Conservation (phyloP, 2,797 vertebrate genomes). For the Liparis tanakae region DNA sequence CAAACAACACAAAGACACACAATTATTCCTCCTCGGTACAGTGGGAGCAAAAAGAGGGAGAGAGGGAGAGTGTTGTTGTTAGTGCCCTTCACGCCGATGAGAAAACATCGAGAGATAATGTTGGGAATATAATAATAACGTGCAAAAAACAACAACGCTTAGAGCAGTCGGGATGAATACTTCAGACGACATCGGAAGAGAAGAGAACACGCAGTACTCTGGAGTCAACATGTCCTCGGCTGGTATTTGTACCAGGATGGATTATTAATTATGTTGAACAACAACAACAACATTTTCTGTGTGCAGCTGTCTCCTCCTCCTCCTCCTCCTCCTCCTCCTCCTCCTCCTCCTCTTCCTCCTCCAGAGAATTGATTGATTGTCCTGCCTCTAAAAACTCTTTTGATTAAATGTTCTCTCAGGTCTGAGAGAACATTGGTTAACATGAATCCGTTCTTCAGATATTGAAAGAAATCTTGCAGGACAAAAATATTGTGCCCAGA, state of each 20-base stretch:
- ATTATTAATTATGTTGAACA: constrained; percentile 24
- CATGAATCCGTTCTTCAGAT: not conserved
- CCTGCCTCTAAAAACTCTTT: constrained; percentile 16
- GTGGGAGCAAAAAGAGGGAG: constrained; percentile 54
- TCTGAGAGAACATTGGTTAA: constrained; percentile 8
- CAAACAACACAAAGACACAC: constrained; percentile 78
- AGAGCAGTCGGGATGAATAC: constrained; percentile 33
- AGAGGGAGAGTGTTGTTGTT: constrained; percentile 59
- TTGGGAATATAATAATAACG: constrained; percentile 41
- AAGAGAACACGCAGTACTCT: constrained; percentile 20
- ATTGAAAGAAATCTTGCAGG: not conserved
- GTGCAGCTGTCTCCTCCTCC: constrained; percentile 13
- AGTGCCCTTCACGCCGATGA: constrained; percentile 48
- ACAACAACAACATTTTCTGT: constrained; percentile 8
- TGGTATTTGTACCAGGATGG: constrained; percentile 20
- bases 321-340: not conserved
- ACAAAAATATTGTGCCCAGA: not conserved
- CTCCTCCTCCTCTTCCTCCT: not conserved
- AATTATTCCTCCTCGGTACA: constrained; percentile 72
- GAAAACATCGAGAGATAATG: constrained; percentile 21
- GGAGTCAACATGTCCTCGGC: constrained; percentile 11
- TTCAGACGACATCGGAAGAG: constrained; percentile 31
- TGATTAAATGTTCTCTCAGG: not conserved
- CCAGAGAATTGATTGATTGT: not conserved
- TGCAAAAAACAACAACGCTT: constrained; percentile 37